Evolutionary conservation across 2,113 vertebrate species (phyloP).

Genomic region (Choloepus hoffmanni): DNA sequence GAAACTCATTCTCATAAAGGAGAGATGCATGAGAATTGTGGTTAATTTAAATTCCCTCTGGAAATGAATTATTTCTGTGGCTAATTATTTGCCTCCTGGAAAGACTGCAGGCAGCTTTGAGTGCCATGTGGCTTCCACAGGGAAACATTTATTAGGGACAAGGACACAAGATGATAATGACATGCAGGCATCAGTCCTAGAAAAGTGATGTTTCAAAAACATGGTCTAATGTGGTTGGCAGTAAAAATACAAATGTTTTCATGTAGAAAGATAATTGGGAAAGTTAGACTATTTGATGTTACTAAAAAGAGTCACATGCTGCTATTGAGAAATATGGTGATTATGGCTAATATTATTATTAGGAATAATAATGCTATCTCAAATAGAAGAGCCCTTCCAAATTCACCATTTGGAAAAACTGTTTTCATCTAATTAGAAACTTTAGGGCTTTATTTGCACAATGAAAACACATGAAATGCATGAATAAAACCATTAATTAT

Average conservation of each 20-base stretch:
- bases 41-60: constrained; percentile 69
- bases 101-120: constrained; percentile 74
- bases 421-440: constrained; percentile 74
- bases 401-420: constrained; percentile 55
- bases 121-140: constrained; percentile 75
- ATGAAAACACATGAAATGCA: constrained; percentile 70
- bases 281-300: constrained; percentile 72
- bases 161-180: constrained; percentile 79
- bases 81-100: constrained; percentile 80
- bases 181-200: constrained; percentile 79
- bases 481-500: constrained; percentile 59
- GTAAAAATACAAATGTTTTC: constrained; percentile 79
- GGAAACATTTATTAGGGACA: constrained; percentile 78
- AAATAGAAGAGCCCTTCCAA: constrained; percentile 70
- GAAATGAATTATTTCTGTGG: constrained; percentile 70
- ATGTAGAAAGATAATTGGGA: constrained; percentile 64
- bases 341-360: constrained; percentile 76
- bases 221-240: constrained; percentile 72
- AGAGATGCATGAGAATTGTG: constrained; percentile 51
- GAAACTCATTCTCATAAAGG: constrained; percentile 46
- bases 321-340: constrained; percentile 67
- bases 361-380: constrained; percentile 65
- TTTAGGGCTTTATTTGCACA: constrained; percentile 56
- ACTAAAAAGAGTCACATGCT: constrained; percentile 63
- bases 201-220: constrained; percentile 67